Evolutionary conservation across 1,140 invertebrate species (phyloP), one percentile per base, ranked within the genome.

Genomic region (Drosophila quadrilineata): DNA sequence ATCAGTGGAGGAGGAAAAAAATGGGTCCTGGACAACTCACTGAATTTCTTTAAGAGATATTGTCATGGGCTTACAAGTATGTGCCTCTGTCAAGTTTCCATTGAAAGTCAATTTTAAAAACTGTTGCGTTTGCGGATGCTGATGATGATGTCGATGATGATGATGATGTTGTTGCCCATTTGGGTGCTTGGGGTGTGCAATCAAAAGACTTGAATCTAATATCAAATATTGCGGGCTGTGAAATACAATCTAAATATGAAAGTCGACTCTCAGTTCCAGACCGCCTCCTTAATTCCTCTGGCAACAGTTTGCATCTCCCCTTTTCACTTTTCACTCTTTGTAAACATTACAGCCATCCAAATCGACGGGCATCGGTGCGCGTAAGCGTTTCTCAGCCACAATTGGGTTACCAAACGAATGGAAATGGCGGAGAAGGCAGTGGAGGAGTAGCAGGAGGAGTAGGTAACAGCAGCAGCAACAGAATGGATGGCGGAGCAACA

Each of bases 401-500:
- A 72, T 71, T 88, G 63, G 70, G 82, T 70, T 74, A 85, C 38
- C 22, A 74, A 12, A 65, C 62, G 57, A 88, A 72, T 72, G 72
- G 56, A 31, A 75, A 71, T 36, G 74, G 68, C 5, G 43, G 24
- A 29, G 48, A 41, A 5, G 43, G 46, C 19, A 38, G 29, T 3
- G 14, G 28, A 8, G 46, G 16, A 9, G 50, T 28, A 10, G 56
- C 33, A 6, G 58, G 40, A 5, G 31, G 31, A 14, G 41, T 8
- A 6, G 59, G 36, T 8, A 52, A 33, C 6, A 6, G 31, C 8
- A 6, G 24, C 14, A 21, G 29, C 14, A 6, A n/a, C n/a, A n/a
- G n/a, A n/a, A n/a, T n/a, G n/a, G 29, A 36, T 36, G 46, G 93
- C 71, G 91, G 90, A 53, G 87, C 90, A 29, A 65, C 91, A 41